phyloP scores from a whole-genome alignment of 53 echinoderm and acorn worm species.

The Arbacia lixula region DNA sequence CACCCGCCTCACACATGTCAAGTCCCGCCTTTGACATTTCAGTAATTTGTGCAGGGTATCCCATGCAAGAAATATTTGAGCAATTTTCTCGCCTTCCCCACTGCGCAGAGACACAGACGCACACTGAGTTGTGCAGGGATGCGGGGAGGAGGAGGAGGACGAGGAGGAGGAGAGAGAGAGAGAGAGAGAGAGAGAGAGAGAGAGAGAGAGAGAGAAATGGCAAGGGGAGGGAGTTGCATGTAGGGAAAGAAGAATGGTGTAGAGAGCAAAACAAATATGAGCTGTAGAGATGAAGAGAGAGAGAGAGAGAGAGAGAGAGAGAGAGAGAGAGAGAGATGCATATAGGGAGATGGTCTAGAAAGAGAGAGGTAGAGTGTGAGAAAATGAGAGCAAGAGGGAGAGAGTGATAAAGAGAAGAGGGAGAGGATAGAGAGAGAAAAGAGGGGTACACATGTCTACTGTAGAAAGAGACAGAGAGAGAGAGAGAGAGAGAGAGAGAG shows the following conservation, averaged over 20 bases:
- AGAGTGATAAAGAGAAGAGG: too few species aligned
- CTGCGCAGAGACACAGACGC: background rate
- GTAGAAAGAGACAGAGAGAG: too few species aligned
- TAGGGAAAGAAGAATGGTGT: background rate
- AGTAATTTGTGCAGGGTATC: conserved; percentile 21
- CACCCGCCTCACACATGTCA: conserved; percentile 24
- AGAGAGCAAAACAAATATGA: background rate
- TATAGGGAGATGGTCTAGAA: background rate
- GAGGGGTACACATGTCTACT: too few species aligned
- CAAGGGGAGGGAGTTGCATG: background rate
- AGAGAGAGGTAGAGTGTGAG: too few species aligned
- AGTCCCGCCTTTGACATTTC: conserved; percentile 21
- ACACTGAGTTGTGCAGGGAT: conserved; percentile 25
- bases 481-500: too few species aligned
- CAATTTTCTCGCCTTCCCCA: conserved; percentile 20
- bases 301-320: background rate
- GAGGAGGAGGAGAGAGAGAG: background rate
- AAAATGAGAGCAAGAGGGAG: too few species aligned
- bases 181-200: background rate
- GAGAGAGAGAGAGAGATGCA: background rate
- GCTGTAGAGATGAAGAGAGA: background rate
- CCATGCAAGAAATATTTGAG: conserved; percentile 40
- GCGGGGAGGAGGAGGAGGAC: too few species aligned
- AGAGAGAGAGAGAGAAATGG: background rate
- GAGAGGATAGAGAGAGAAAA: too few species aligned